Conservation (phyloP, 2,797 vertebrate genomes). For the Apogon talboti region DNA sequence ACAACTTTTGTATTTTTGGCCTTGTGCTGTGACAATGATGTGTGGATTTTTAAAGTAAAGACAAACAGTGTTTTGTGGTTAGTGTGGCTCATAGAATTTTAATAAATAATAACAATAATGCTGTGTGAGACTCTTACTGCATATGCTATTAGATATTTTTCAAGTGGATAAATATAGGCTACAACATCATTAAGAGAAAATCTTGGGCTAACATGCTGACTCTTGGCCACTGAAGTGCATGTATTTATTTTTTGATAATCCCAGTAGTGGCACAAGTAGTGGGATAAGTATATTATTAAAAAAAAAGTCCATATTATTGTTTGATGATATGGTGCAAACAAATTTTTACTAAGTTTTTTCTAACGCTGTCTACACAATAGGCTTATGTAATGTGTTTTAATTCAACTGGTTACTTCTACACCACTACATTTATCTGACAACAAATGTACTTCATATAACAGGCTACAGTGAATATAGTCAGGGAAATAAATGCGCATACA, state of each 20-base stretch:
- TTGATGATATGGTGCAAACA: too few species aligned
- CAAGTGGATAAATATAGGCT: constrained; percentile 6
- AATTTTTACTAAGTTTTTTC: too few species aligned
- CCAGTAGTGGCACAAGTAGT: neutral
- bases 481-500: too few species aligned
- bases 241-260: constrained; percentile 6
- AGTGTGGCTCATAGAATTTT: constrained; percentile 16
- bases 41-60: constrained; percentile 25
- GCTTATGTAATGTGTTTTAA: too few species aligned
- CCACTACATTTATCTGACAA: too few species aligned
- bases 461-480: too few species aligned
- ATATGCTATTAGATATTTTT: constrained; percentile 7
- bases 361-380: too few species aligned
- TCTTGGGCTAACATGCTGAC: neutral
- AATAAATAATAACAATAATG: constrained; percentile 16
- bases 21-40: constrained; percentile 30
- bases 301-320: too few species aligned
- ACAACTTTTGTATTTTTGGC: constrained; percentile 31
- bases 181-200: neutral
- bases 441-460: too few species aligned
- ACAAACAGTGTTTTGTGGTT: constrained; percentile 30
- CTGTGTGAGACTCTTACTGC: constrained; percentile 1
- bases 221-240: neutral
- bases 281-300: neutral
- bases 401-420: too few species aligned